Base-by-base conservation (phyloP, 2,888 invertebrate species). In the Nemotelus nigrinus region DNA sequence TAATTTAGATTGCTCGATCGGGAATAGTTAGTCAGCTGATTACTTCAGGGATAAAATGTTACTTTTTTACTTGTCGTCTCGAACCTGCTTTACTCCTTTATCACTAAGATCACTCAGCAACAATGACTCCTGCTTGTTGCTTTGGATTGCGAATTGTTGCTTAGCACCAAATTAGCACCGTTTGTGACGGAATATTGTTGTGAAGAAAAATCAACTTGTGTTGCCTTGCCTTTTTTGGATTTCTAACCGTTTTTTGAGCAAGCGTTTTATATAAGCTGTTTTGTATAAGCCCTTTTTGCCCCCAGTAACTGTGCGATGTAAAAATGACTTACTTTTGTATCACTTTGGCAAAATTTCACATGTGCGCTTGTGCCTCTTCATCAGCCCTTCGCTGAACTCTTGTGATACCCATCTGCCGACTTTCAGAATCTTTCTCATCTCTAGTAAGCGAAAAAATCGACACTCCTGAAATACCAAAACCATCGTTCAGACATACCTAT, bases 301-400 rank as follows among this genome's bases (percentile, higher is more conserved):
- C n/a, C 58, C n/a, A n/a, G 58, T n/a, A 58, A 58, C 58, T 5
- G n/a, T 58, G 25, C 58, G 3, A 58, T 5, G 6, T 3, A 58
- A 58, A 58, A 78, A 39, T 43, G 72, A 60, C 39, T 74, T 74
- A 3, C 3, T 77, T 47, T 77, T 43, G 68, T 70, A 63, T 25
- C 68, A 44, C 2, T 5, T 4, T 39, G 70, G 67, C 75, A 76
- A 60, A 41, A 78, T 78, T 65, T 75, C 78, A 76, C 63, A 74
- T 48, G 50, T 65, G 45, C 10, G 43, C 67, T 78, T 76, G 25
- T 67, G 75, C 10, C 58, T 76, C 68, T 78, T 70, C 67, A 78
- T 78, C 47, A 65, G 4, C n/a, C 76, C 50, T 39, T 65, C 43
- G 44, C 43, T 76, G 8, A 55, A 57, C 53, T 55, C 57, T 41